phyloP scores from a whole-genome alignment of 2,888 invertebrate genomes.

The Eueremaeus valkanovi region DNA sequence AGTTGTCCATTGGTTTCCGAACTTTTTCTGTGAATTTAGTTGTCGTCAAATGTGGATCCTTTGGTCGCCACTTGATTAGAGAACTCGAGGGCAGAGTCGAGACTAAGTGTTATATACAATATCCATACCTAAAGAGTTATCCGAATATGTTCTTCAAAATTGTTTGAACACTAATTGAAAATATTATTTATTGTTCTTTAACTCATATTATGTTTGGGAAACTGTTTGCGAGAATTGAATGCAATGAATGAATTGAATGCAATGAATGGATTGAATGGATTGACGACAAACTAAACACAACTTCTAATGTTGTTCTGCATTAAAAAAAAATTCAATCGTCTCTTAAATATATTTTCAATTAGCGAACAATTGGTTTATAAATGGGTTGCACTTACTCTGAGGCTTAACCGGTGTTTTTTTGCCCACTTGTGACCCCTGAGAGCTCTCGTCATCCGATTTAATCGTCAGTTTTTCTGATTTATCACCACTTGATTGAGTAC shows the following conservation, averaged over 20 bases:
- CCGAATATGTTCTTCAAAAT: no score
- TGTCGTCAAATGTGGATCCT: slow-evolving; percentile 11
- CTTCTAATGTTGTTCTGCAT: background rate
- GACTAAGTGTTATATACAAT: background rate
- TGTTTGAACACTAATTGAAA: slow-evolving; percentile 28
- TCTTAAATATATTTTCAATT: slow-evolving; percentile 27
- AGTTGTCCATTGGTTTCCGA: background rate
- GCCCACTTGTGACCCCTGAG: background rate
- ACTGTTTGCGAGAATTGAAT: background rate
- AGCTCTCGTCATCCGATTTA: background rate
- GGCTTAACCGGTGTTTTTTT: slow-evolving; percentile 19
- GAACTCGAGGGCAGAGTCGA: slow-evolving; percentile 10
- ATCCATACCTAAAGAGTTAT: slow-evolving; percentile 11
- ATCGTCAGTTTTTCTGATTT: background rate
- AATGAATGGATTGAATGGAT: background rate
- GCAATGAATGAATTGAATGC: no score
- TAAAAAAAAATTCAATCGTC: background rate
- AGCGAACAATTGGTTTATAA: background rate
- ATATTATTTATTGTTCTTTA: background rate
- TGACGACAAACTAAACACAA: slow-evolving; percentile 24
- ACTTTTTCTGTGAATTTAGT: background rate
- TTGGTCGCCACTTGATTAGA: slow-evolving; percentile 15
- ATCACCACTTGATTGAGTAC: background rate
- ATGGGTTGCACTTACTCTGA: slow-evolving; percentile 3
- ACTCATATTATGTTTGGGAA: background rate